A percentile compares a stretch with the other conserved stretches of the same genome.
phyloP scores from a whole-genome alignment of 2,113 vertebrate genomes.

The Phylloscopus trochilus region DNA sequence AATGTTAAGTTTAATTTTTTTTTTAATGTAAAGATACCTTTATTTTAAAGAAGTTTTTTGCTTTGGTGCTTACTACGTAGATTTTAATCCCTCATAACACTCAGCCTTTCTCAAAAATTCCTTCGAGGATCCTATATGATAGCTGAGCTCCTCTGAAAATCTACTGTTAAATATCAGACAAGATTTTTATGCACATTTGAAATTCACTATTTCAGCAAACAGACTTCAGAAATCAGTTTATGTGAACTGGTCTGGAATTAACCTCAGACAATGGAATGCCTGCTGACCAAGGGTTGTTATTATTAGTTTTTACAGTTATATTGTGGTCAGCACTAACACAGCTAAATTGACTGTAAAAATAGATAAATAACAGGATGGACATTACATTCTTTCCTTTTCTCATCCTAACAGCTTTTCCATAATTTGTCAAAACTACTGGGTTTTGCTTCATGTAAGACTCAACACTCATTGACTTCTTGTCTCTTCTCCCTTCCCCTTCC shows the following conservation, averaged over 20 bases:
- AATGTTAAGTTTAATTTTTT: not conserved
- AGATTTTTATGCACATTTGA: not conserved
- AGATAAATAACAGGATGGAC: not conserved
- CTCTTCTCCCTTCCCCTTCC: not conserved
- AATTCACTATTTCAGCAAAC: not conserved
- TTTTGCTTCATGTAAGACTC: not conserved
- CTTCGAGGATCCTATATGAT: not conserved
- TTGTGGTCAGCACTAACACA: not conserved
- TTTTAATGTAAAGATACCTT: not conserved
- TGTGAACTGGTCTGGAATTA: not conserved
- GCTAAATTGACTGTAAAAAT: not conserved
- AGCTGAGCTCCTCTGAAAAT: not conserved
- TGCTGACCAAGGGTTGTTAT: not conserved
- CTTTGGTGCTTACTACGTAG: not conserved
- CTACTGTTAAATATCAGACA: not conserved
- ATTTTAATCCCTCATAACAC: not conserved
- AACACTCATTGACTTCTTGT: not conserved
- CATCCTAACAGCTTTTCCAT: not conserved
- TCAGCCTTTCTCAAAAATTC: not conserved
- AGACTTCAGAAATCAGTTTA: not conserved
- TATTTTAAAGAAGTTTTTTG: not conserved
- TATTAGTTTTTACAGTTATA: not conserved
- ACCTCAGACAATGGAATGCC: not conserved
- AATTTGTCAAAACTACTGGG: not conserved
- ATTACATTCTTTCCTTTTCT: not conserved